Base-by-base conservation (phyloP, 2,797 vertebrate species). In the Capromys pilorides region DNA sequence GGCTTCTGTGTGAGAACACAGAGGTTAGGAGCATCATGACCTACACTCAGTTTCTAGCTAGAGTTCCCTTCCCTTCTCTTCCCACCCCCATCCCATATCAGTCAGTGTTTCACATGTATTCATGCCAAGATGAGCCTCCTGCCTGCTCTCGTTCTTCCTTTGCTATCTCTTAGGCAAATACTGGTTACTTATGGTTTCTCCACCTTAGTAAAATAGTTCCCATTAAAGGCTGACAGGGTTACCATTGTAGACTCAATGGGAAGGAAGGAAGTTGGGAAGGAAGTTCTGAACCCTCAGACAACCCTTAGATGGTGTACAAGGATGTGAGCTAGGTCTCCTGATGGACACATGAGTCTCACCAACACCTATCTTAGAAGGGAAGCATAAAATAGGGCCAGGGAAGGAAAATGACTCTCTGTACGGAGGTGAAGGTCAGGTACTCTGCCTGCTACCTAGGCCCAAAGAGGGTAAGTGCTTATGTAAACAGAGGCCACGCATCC, bases 341-440 rank as follows among this genome's bases (percentile, higher is more conserved):
- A 6, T 19, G 5, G 28, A 21, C 64, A 24, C 6, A 4, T 88
- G 86, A 66, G 9, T 80, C 4, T 4, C 33, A 71, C 26, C 69
- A 83, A 81, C 1, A 36, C 21, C 33, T 80, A 64, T 28, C 26
- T 18, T 54, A 61, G n/a, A 12, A 13, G 16, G 8, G 59, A 3
- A 92, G 6, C 6, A 84, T 36, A 41, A 12, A 61, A 49, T 28
- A 88, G 6, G 1, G 2, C 3, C 36, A 73, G 49, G 81, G 59
- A 78, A 41, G 31, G 24, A 69, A 41, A 45, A 13, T 18, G 10
- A 6, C 0, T 22, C 21, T 31, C 7, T 57, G 10, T 51, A 57
- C 77, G 4, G 66, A 90, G 19, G 66, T 8, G 11, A 41, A 6
- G 0, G 2, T 77, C 26, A 1, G 0, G 0, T 11, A 0, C 5